A percentile compares a stretch with the other conserved stretches of the same genome.
Conservation (phyloP, 2,797 vertebrate genomes). For the Hippopotamyrus pictus region DNA sequence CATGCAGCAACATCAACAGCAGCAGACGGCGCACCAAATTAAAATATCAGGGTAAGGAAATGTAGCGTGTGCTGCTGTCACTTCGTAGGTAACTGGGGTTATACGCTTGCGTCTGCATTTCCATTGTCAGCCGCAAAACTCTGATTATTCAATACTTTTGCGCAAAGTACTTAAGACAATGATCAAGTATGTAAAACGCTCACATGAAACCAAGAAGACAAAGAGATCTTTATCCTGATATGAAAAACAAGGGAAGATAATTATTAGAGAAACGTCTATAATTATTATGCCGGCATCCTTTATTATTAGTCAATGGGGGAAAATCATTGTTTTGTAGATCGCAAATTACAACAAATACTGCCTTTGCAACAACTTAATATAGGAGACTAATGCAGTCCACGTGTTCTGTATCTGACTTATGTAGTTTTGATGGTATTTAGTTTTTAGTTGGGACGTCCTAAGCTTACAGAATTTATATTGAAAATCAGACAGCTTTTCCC, state of each 20-base stretch:
- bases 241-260: not conserved
- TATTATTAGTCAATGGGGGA: not conserved
- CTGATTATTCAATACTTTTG: not conserved
- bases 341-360: not conserved
- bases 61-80: not conserved
- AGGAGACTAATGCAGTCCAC: not conserved
- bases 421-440: not conserved
- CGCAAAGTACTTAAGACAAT: not conserved
- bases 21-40: slow-evolving; percentile 50
- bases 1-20: slow-evolving; percentile 49
- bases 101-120: not conserved
- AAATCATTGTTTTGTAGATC: not conserved
- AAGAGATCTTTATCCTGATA: not conserved
- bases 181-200: not conserved
- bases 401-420: not conserved
- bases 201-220: not conserved
- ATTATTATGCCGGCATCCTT: not conserved
- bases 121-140: not conserved
- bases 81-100: not conserved
- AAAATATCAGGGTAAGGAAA: slow-evolving; percentile 62
- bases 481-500: not conserved
- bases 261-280: not conserved
- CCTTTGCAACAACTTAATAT: not conserved
- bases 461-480: not conserved
- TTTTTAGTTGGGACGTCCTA: not conserved